A percentile compares a stretch with the other conserved stretches of the same genome.
phyloP scores from a whole-genome alignment of 2,113 vertebrate species.

The Phylloscopus whistleri region DNA sequence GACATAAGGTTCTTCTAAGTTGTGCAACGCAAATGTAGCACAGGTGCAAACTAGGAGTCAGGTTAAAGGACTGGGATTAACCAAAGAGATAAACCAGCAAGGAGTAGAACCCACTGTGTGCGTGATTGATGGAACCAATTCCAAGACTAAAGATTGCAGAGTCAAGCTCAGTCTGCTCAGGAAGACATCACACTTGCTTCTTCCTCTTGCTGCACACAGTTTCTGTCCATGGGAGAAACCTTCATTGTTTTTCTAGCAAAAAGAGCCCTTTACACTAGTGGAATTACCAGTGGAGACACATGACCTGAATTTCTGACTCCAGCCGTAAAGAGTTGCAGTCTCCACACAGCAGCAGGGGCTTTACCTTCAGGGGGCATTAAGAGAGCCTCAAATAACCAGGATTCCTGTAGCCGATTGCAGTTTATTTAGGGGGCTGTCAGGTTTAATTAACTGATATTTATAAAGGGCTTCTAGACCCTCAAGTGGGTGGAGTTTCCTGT shows the following conservation, averaged over 20 bases:
- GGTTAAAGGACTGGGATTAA: neutral
- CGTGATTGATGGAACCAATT: neutral
- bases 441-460: constrained; percentile 62
- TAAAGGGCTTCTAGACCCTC: constrained; percentile 46
- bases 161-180: neutral
- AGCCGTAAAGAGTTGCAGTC: constrained; percentile 11
- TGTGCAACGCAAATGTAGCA: neutral
- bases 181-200: neutral
- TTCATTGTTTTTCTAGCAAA: neutral
- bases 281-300: neutral
- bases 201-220: neutral
- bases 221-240: constrained; percentile 18
- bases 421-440: constrained; percentile 58
- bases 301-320: constrained; percentile 3
- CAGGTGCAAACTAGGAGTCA: neutral
- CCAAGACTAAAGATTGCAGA: neutral
- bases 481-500: constrained; percentile 21
- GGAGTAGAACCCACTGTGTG: neutral
- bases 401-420: constrained; percentile 16
- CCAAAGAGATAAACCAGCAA: neutral
- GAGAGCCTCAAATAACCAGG: neutral
- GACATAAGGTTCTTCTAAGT: neutral
- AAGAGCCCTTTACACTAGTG: constrained; percentile 25
- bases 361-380: constrained; percentile 10
- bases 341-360: neutral